These are phyloP conservation scores for Malthinus flaveolus DNA, from an alignment of 2,888 invertebrate species.

Conservation along the genomic window DNA sequence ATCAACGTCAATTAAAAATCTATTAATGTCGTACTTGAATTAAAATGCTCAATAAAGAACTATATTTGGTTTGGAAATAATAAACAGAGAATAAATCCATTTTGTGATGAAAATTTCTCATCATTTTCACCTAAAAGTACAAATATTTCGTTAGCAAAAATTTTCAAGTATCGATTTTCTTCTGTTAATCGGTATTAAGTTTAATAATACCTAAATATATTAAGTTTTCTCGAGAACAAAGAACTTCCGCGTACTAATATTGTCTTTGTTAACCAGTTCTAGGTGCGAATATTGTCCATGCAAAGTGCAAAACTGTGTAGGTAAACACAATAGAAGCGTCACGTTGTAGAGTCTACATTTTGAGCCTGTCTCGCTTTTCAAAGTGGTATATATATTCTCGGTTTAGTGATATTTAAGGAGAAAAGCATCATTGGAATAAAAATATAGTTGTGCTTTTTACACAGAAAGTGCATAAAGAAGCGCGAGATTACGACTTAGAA, in stretches of 20 bases:
- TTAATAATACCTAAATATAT: neutral
- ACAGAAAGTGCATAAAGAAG: constrained; percentile 19
- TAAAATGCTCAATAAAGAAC: too few species aligned
- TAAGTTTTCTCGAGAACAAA: constrained; percentile 24
- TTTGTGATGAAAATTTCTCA: too few species aligned
- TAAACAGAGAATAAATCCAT: too few species aligned
- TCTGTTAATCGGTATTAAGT: too few species aligned
- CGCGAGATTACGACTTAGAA: constrained; percentile 7
- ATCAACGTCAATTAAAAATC: too few species aligned
- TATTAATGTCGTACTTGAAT: too few species aligned
- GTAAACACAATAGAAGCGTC: constrained; percentile 43
- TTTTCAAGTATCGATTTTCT: too few species aligned
- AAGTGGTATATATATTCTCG: constrained; percentile 19
- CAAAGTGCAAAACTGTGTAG: constrained; percentile 51
- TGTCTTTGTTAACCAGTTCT: constrained; percentile 37
- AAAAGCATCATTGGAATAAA: constrained; percentile 22
- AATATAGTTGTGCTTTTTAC: constrained; percentile 25
- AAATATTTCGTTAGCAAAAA: too few species aligned
- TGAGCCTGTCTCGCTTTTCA: constrained; percentile 19
- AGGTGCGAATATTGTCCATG: constrained; percentile 46
- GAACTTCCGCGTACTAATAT: constrained; percentile 33
- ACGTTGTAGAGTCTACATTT: constrained; percentile 27
- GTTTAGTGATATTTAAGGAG: constrained; percentile 27
- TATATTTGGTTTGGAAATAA: too few species aligned
- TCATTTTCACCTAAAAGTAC: too few species aligned